Base-by-base conservation (phyloP, 2,113 vertebrate species). In the Tragelaphus strepsiceros region DNA sequence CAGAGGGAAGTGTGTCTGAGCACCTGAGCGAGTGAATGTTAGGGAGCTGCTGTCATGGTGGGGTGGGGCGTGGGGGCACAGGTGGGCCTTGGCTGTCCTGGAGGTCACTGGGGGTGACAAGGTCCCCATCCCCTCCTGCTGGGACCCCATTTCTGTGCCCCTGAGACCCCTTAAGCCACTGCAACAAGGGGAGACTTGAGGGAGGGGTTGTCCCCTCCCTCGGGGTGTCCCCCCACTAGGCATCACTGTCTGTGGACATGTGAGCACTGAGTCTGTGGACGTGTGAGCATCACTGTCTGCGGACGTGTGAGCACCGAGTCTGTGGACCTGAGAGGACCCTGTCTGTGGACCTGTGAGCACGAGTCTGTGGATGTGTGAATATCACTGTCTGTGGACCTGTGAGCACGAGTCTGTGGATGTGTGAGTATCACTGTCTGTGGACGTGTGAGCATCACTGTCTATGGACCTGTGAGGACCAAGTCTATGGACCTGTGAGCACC, bases 381-480 rank as follows among this genome's bases (percentile, higher is more conserved):
- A 19, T 16, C 53, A 13, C 49, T 51, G 49, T 51, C 49, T 51
- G 12, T 12, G 12, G 21, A 58, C 3, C 9, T 11, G 49, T 49
- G 49, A 49, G 49, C 49, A 11, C 49, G 46, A 51, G 49, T 14
- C 49, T 51, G 12, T 12, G 12, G 56, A 58, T 8, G 21, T 58
- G 51, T 15, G 51, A 53, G 14, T 4, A 4, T 16, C 53, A 13
- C 49, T 51, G 49, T 51, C 49, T 51, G 0, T 12, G 12, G 21
- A 58, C 3, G 3, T 58, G 51, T 15, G 51, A 53, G 51, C 1
- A n/a, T n/a, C n/a, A n/a, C n/a, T n/a, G 49, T 7, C 54, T 54
- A 15, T 2, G 54, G 54, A 54, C 0, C 8, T 11, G 49, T 49
- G 49, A 49, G 16, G 16, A 0, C 53, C 5, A 14, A 0, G 53